Conservation (phyloP, 1,140 invertebrate species). For the Samia ricini region DNA sequence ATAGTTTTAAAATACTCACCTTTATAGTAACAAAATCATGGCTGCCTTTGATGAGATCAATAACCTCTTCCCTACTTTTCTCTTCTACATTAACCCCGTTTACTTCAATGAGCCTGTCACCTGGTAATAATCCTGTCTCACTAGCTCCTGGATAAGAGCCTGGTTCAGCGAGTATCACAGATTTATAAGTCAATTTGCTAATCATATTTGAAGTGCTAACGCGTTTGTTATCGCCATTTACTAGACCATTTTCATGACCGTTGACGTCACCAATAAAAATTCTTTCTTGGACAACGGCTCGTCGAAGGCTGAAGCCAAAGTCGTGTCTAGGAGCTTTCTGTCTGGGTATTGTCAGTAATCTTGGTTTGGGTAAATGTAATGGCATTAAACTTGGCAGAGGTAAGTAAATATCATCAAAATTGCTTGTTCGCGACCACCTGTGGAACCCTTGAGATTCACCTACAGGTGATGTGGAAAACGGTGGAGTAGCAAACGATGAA, state of each 20-base stretch:
- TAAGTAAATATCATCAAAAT: slow-evolving; percentile 86
- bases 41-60: slow-evolving; percentile 93
- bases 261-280: slow-evolving; percentile 62
- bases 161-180: slow-evolving; percentile 95
- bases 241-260: slow-evolving; percentile 50
- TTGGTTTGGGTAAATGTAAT: slow-evolving; percentile 84
- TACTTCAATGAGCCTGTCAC: slow-evolving; percentile 94
- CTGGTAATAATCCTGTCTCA: slow-evolving; percentile 92
- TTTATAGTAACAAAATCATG: slow-evolving; percentile 89
- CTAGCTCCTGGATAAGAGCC: slow-evolving; percentile 87
- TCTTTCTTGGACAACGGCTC: slow-evolving; percentile 88
- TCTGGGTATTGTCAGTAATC: slow-evolving; percentile 87
- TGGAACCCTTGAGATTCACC: slow-evolving; percentile 90
- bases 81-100: slow-evolving; percentile 92
- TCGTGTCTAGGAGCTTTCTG: slow-evolving; percentile 92
- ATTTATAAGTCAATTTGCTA: slow-evolving; percentile 80
- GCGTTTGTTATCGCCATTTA: slow-evolving; percentile 63
- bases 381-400: slow-evolving; percentile 88
- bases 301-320: slow-evolving; percentile 96
- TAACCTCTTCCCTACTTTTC: slow-evolving; percentile 93
- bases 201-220: slow-evolving; percentile 54
- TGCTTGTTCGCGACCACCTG: slow-evolving; percentile 84
- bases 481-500: slow-evolving; percentile 90
- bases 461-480: slow-evolving; percentile 88
- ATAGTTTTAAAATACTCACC: slow-evolving; percentile 77